Evolutionary conservation across 2,797 vertebrate species (phyloP), one percentile per base, ranked within the genome.

Genomic region (Melanotaenia boesemani): DNA sequence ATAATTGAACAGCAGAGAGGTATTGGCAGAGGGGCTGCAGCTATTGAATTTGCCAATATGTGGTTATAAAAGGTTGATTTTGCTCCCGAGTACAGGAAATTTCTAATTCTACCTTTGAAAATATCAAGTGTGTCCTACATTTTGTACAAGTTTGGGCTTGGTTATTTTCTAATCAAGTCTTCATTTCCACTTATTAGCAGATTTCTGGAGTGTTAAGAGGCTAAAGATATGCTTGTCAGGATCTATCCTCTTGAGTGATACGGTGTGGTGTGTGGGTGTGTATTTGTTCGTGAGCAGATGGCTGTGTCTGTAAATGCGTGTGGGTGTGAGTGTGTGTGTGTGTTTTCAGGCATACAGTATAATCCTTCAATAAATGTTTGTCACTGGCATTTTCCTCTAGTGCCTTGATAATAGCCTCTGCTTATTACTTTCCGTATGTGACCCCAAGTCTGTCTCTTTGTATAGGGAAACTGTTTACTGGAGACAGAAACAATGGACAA

Each of bases 191-290:
- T 74, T 72, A 88, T 90, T 90, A 90, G 77, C 62, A 74, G 75
- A 85, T 86, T 82, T 83, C 74, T 81, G 63, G 59, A 69, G 76
- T 75, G 87, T 83, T 84, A 82, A 83, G 70, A 79, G 76, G 70
- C 78, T 84, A 55, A 77, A 81, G 86, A 83, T 63, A 91, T 77
- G 89, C 83, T 86, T 91, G 90, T 92, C 90, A 90, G 57, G 67
- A 86, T 89, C 69, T 54, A 89, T 91, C 74, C 82, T 73, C 75
- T 61, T 87, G 88, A 91, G 84, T 89, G 82, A 91, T 87, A 69
- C 12, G 46, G 55, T 68, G 64, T 79, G 73, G 56, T 37, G 74
- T 55, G 54, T 56, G 39, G 41, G 46, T 54, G 36, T 44, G 36
- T 32, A 54, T 54, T 32, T 69, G 69, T 26, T 10, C 67, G 39